phyloP scores from a whole-genome alignment of 2,888 invertebrate species.

The Meandrusa payeni region DNA sequence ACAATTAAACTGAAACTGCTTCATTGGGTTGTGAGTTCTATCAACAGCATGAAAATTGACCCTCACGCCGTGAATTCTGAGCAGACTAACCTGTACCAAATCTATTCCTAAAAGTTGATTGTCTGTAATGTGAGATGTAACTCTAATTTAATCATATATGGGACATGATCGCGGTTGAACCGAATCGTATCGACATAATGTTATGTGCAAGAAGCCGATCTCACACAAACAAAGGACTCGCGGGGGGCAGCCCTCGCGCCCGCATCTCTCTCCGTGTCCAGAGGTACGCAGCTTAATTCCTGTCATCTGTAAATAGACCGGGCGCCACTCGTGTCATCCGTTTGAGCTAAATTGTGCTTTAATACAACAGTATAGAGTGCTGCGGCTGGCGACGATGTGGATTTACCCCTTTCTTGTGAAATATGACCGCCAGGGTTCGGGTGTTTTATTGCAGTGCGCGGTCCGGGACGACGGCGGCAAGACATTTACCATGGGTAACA shows the following conservation, averaged over 20 bases:
- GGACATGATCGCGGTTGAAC: too few relatives aligned
- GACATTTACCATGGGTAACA: too few relatives aligned
- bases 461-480: not conserved
- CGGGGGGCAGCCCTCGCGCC: constrained; percentile 32
- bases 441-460: constrained; percentile 9
- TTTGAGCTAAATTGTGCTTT: not conserved
- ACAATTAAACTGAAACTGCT: too few relatives aligned
- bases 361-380: not conserved
- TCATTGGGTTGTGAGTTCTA: too few relatives aligned
- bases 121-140: too few relatives aligned
- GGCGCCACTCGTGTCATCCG: not conserved
- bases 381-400: not conserved
- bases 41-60: too few relatives aligned
- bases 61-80: too few relatives aligned
- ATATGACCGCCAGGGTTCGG: constrained; percentile 13
- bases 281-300: constrained; percentile 39
- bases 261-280: constrained; percentile 39
- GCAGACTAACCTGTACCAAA: too few relatives aligned
- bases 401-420: constrained; percentile 11
- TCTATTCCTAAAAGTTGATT: too few relatives aligned
- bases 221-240: not conserved
- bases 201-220: too few relatives aligned
- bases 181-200: too few relatives aligned
- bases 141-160: not conserved
- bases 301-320: constrained; percentile 35